Evolutionary conservation across 2,113 vertebrate species (phyloP), one percentile per base, ranked within the genome.

Genomic region (Grammomys dolichurus): DNA sequence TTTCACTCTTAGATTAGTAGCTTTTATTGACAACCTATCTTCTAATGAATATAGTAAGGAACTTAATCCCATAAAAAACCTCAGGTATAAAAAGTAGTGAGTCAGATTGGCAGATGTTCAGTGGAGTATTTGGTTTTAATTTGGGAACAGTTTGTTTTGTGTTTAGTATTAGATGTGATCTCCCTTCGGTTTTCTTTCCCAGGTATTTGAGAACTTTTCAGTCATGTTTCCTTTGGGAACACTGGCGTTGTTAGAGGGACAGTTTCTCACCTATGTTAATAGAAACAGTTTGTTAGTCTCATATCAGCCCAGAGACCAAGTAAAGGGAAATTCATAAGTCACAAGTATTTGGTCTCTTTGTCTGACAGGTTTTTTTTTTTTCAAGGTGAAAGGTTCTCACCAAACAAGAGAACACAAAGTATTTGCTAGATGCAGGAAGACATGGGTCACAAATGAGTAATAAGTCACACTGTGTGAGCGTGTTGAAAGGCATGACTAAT

Each of bases 401-500:
- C 63, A 63, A 91, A 81, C 76, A 94, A 7, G 12, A 89, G n/a
- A 90, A 75, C 17, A 31, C 65, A 56, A 90, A 90, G 46, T 82
- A 78, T 93, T 90, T 95, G 94, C 86, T 90, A 90, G 86, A 77
- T 95, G 70, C 54, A 93, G 72, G 51, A 86, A 96, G 96, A 89
- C 82, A n/a, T 58, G 70, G 88, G 76, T 85, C 65, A 80, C 72
- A 58, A 90, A 80, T 90, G 78, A 96, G 80, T 84, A 93, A 36
- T 96, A 95, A 95, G 92, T 95, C 70, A 80, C 82, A 75, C 75
- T 40, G 43, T 86, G 58, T 85, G 94, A 91, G 96, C 80, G 78
- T 95, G 80, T 40, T 95, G 87, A 97, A 87, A 96, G 89, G 70
- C 51, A 54, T 96, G 93, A 65, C 91, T 96, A 90, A 93, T 94